Base-by-base conservation (phyloP, 2,888 invertebrate genomes). In the Drosophila algonquin region DNA sequence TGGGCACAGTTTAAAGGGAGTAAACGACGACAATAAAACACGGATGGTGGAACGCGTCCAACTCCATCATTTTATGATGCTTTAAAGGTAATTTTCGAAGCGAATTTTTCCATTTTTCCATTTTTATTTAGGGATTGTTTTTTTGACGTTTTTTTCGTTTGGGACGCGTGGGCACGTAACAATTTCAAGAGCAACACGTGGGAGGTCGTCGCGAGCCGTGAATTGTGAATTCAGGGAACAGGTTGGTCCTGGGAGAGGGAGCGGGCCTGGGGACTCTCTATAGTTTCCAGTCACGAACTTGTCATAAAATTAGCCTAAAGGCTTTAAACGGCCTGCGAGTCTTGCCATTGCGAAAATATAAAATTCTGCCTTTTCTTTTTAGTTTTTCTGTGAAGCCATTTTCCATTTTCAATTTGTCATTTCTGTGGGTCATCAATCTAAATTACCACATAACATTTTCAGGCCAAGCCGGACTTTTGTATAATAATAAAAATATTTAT, bases 41-140 rank as follows among this genome's bases (percentile, higher is more conserved):
- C 51, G 62, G 71, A 55, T 75, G 65, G 21, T 3, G 21, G 21
- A 21, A 21, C 21, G 21, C 21, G 21, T 71, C 71, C 69, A 75
- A 82, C 5, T 12, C 12, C 12, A 85, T 87, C 77, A 84, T 85
- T 85, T 85, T 85, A 85, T 80, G 89, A 87, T 84, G 87, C 89
- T 85, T 85, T 85, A 87, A 85, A 85, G 87, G 84, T 85, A 89
- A 85, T 85, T 85, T 85, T 88, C 81, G 72, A 60, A 79, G 75
- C 63, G 69, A 64, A 75, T 67, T 65, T 30, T 30, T 30, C 30
- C 21, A 75, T 67, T 65, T 30, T 30, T 30, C 30, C 21, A 21
- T 30, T 30, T 30, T 30, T 30, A 30, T 30, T 30, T 67, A 67
- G 32, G 1, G 7, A 14, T 57, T 16, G 57, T 16, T 35, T 14